Percentiles rank a stretch among this genome's conserved stretches.
These are phyloP conservation scores for Columba janthina DNA, from an alignment of 2,113 vertebrate species.

Conservation along the genomic window DNA sequence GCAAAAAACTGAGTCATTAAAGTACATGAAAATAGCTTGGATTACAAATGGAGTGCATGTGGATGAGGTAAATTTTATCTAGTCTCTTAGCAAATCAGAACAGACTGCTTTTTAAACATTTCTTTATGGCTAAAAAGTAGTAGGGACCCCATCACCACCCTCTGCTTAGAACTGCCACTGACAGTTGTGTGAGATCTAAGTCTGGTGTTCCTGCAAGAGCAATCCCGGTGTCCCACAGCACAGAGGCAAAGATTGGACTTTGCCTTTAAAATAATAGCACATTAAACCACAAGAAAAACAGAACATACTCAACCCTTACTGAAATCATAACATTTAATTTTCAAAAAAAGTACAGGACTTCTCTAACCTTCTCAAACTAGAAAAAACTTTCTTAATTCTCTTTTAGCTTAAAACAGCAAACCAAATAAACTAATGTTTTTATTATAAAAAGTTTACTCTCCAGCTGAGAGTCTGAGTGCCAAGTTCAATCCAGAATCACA, in stretches of 20 bases:
- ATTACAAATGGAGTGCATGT: not conserved
- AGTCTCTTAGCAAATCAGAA: not conserved
- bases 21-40: not conserved
- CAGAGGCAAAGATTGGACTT: not conserved
- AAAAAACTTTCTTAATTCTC: constrained; percentile 32
- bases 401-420: constrained; percentile 52
- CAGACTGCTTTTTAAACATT: not conserved
- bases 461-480: constrained; percentile 43
- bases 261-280: not conserved
- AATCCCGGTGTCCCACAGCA: not conserved
- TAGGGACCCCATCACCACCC: not conserved
- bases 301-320: not conserved
- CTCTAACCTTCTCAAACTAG: not conserved
- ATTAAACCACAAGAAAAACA: not conserved
- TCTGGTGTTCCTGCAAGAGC: not conserved
- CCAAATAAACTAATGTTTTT: constrained; percentile 7
- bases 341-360: not conserved
- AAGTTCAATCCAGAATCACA: constrained; percentile 58
- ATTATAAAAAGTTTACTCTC: constrained; percentile 57
- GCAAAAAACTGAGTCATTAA: not conserved
- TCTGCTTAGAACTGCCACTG: not conserved
- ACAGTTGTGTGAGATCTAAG: fast-evolving
- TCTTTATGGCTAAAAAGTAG: not conserved
- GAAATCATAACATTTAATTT: not conserved
- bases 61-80: not conserved